Base-by-base conservation (phyloP, 2,888 invertebrate genomes). In the Archips xylosteana region DNA sequence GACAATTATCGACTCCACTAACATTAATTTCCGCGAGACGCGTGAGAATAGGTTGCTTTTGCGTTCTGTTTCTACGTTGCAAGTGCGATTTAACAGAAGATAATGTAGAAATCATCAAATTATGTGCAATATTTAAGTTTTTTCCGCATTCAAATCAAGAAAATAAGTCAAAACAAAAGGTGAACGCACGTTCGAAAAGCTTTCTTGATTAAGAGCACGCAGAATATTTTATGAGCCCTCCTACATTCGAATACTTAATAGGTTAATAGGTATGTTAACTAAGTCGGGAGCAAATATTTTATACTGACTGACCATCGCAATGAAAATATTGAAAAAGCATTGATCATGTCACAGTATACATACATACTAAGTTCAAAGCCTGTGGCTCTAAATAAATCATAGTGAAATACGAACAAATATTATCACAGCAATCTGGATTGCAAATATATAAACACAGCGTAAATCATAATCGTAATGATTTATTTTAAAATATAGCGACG, bases 1-100 rank as follows among this genome's bases (percentile, higher is more conserved):
- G 90, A 91, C 89, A 91, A 92, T 90, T 89, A 90, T 90, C 84
- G 89, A 90, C 89, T 86, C 84, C 83, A 81, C 80, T 81, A 80
- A 78, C 76, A 49, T 69, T 59, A 60, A 65, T 65, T 74, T 65
- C 74, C 74, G 74, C 49, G 64, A 60, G 59, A 69, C 49, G 64
- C 60, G 74, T 74, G 69, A 60, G 74, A 68, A 42, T 61, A 59
- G 10, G 51, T 9, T 51, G 32, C 49, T 63, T 32, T 32, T 57
- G 57, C 32, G 32, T 9, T 3, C 32, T 12, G 39, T 39, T 39
- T 54, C 8, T 54, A 54, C 23, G 23, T 54, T 23, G 54, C 9
- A 23, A 9, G 23, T 9, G 23, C 4, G 5, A 15, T 8, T 23
- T 8, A 23, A 51, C n/a, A 12, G 8, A 4, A 2, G 23, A 15